Evolutionary conservation across 2,113 vertebrate genomes (phyloP), one percentile per base, ranked within the genome.

Genomic region (Lagopus leucura): DNA sequence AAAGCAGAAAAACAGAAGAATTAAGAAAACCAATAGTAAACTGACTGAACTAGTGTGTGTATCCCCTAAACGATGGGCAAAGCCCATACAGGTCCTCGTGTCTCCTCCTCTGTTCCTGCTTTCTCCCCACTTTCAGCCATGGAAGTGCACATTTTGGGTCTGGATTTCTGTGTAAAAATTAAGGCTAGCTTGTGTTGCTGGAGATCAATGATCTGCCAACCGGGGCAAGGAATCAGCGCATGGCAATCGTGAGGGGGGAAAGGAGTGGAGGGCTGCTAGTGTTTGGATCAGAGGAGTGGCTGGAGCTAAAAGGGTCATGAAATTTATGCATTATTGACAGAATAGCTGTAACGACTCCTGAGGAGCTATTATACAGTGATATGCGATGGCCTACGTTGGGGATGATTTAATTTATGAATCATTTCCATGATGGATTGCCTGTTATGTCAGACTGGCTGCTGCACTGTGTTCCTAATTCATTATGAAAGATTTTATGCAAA

Each of bases 311-410:
- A 94, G 94, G 90, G 85, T 79, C 66, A 4, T 83, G 80, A 61
- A 94, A 76, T 95, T 95, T 92, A 94, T 88, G 86, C 70, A 54
- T 96, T 96, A 96, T 94, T 96, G 94, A 93, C 93, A 93, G 75
- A 96, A 96, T 88, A 45, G 21, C 90, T 86, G 65, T 95, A 95
- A 93, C 94, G 88, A 87, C 30, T 88, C 94, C 93, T 95, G 72
- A 88, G 92, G 89, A 93, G 90, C 93, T 78, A 90, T 94, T 96
- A 82, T 6, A 22, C 54, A 5, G 67, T 92, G 92, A 95, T 94
- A 76, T 75, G 88, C 85, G 94, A 93, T 74, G 84, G 83, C 80
- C 80, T 92, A 92, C 63, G 74, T 72, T 91, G 92, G 79, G 75
- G 90, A 92, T 95, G 90, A 85, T 93, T 94, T 95, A 94, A 96